Evolutionary conservation across 2,888 invertebrate genomes (phyloP).

Genomic region (Epinotia brunnichana): DNA sequence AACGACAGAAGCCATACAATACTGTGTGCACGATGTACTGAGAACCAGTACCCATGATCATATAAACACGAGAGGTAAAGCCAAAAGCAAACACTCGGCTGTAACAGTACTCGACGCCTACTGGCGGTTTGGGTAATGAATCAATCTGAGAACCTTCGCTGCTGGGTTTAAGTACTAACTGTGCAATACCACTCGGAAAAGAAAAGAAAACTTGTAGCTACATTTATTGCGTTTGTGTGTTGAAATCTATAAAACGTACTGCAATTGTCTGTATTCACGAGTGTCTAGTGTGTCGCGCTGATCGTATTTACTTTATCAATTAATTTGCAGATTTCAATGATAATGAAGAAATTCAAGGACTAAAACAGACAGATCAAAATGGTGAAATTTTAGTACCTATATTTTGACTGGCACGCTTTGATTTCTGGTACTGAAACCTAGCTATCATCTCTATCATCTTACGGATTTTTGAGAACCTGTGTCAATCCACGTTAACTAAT

Average conservation of each 20-base stretch:
- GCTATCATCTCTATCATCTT: not conserved
- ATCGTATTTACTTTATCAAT: no score
- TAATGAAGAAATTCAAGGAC: no score
- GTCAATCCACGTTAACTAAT: no score
- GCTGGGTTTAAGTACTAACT: not conserved
- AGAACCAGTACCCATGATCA: not conserved
- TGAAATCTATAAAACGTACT: no score
- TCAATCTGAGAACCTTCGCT: constrained; percentile 8
- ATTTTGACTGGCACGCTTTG: no score
- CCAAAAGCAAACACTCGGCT: constrained; percentile 17
- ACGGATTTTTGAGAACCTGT: not conserved
- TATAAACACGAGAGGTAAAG: constrained; percentile 12
- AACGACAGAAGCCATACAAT: constrained; percentile 22
- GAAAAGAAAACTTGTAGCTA: not conserved
- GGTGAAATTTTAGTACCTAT: no score
- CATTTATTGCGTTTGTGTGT: no score
- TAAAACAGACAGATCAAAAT: no score
- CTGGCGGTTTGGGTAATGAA: not conserved
- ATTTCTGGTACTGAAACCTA: no score
- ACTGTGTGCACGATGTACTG: constrained; percentile 17
- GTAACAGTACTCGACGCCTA: constrained; percentile 27
- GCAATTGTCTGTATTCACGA: not conserved
- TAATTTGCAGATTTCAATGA: no score
- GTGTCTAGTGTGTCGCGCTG: not conserved
- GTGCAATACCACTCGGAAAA: not conserved